A percentile compares a stretch with the other conserved stretches of the same genome.
phyloP scores from a whole-genome alignment of 2,888 invertebrate species.

The Lycia hirtaria region DNA sequence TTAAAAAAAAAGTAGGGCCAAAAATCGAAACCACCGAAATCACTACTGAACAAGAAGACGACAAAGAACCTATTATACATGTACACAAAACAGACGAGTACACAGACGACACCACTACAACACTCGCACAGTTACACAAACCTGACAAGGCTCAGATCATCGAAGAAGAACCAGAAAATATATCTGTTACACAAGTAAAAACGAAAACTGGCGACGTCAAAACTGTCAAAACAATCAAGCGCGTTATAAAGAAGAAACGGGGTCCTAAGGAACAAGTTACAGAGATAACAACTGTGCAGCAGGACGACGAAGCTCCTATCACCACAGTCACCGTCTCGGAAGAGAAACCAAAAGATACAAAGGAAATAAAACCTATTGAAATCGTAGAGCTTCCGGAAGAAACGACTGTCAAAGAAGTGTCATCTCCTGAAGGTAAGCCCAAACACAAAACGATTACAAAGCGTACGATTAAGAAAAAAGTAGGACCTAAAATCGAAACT shows the following conservation, averaged over 20 bases:
- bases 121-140: slow-evolving; percentile 31
- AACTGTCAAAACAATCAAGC: slow-evolving; percentile 50
- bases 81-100: slow-evolving; percentile 43
- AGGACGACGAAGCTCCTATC: slow-evolving; percentile 43
- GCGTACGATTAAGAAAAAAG: slow-evolving; percentile 46
- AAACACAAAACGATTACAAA: slow-evolving; percentile 43
- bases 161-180: slow-evolving; percentile 36
- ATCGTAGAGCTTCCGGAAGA: slow-evolving; percentile 29
- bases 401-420: slow-evolving; percentile 32
- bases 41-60: slow-evolving; percentile 49
- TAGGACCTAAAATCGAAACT: slow-evolving; percentile 59
- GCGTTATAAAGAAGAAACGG: slow-evolving; percentile 49
- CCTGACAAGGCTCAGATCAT: slow-evolving; percentile 20
- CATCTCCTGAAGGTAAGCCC: slow-evolving; percentile 45
- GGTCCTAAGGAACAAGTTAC: slow-evolving; percentile 45
- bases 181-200: slow-evolving; percentile 23
- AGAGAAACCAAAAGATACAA: slow-evolving; percentile 11
- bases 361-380: slow-evolving; percentile 37
- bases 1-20: slow-evolving; percentile 56
- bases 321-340: slow-evolving; percentile 34
- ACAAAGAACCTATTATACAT: slow-evolving; percentile 49
- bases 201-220: slow-evolving; percentile 47
- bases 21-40: slow-evolving; percentile 62
- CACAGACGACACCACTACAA: slow-evolving; percentile 43
- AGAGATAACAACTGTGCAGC: slow-evolving; percentile 45